Conservation (phyloP, 2,888 invertebrate genomes). For the Byasa hedistus region DNA sequence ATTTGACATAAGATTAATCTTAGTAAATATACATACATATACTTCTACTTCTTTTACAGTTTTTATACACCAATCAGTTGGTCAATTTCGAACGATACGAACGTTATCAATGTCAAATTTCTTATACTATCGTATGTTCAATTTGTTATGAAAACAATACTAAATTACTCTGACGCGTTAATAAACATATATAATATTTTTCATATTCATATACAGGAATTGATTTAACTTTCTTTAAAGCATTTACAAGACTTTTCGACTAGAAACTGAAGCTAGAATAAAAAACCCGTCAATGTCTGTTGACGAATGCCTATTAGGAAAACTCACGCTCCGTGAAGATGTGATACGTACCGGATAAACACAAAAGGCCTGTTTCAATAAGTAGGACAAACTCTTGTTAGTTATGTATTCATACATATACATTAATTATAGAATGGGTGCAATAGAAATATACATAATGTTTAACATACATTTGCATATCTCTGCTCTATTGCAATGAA, state of each 20-base stretch:
- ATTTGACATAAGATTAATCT: constrained; percentile 1
- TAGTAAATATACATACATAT: neutral
- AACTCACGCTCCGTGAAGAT: neutral
- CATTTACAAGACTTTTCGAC: neutral
- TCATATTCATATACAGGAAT: too few species aligned
- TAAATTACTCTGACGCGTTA: too few species aligned
- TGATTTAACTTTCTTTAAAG: neutral
- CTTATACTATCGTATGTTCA: too few species aligned
- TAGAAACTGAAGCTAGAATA: neutral
- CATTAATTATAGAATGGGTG: neutral
- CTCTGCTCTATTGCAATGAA: neutral
- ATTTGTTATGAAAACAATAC: too few species aligned
- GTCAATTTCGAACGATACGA: too few species aligned
- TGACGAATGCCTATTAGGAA: neutral
- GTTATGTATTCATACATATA: neutral
- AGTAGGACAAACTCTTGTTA: neutral
- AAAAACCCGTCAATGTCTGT: constrained; percentile 7
- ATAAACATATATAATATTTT: too few species aligned
- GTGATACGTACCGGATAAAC: neutral
- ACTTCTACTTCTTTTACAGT: neutral
- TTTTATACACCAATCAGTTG: too few species aligned
- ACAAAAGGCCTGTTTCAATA: neutral
- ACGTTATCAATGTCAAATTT: too few species aligned
- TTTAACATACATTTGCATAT: neutral
- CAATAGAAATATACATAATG: neutral